A percentile compares a stretch with the other conserved stretches of the same genome.
phyloP scores from a whole-genome alignment of 2,888 invertebrate genomes.

The Lutraria lutraria region DNA sequence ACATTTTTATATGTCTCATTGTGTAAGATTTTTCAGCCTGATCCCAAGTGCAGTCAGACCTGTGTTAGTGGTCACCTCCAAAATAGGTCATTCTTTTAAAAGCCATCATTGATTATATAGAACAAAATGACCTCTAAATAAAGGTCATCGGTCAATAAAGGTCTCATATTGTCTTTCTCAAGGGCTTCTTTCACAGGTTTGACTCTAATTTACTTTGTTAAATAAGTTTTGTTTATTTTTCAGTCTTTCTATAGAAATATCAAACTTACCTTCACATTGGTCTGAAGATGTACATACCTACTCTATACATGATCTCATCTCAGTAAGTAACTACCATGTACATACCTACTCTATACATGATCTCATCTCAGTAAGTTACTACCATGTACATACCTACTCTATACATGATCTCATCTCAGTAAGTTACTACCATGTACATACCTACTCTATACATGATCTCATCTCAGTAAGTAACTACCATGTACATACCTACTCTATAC shows the following conservation, averaged over 20 bases:
- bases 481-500: constrained; percentile 91
- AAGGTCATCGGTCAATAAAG: no score
- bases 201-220: not conserved
- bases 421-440: constrained; percentile 88
- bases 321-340: constrained; percentile 84
- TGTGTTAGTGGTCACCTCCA: no score
- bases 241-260: constrained; percentile 89
- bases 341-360: constrained; percentile 92
- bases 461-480: constrained; percentile 88
- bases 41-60: no score
- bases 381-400: constrained; percentile 91
- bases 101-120: no score
- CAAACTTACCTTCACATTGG: constrained; percentile 89
- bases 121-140: no score
- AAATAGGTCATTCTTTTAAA: no score
- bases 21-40: no score
- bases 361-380: constrained; percentile 88
- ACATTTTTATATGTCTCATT: no score
- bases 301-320: constrained; percentile 91
- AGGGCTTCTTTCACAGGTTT: no score
- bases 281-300: constrained; percentile 91
- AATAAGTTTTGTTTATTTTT: constrained; percentile 70
- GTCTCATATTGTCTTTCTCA: no score
- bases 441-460: constrained; percentile 92
- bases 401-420: constrained; percentile 90